Percentiles rank a stretch among this genome's conserved stretches.
Conservation (phyloP, 2,113 vertebrate genomes). For the Calonectris borealis region DNA sequence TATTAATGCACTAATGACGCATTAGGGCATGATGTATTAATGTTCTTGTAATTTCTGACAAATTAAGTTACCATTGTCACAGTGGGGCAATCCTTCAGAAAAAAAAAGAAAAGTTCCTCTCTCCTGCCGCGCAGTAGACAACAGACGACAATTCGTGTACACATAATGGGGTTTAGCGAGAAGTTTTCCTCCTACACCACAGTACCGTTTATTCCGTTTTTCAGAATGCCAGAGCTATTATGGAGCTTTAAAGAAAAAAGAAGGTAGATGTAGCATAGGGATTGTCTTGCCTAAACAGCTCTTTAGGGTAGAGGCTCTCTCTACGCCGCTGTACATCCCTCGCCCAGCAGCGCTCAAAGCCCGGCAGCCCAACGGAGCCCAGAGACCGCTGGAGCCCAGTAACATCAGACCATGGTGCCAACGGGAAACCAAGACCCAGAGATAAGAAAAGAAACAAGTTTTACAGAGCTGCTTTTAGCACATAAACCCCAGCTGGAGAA, state of each 20-base stretch:
- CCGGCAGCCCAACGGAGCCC: background rate
- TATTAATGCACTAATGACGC: constrained; percentile 35
- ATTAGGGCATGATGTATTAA: constrained; percentile 51
- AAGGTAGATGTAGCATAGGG: background rate
- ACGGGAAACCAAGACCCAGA: background rate
- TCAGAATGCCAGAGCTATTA: background rate
- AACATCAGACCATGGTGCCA: background rate
- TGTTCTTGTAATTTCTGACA: constrained; percentile 44
- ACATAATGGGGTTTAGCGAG: background rate
- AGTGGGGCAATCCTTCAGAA: background rate
- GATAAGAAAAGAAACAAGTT: background rate
- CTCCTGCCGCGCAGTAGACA: background rate
- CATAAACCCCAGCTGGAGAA: background rate
- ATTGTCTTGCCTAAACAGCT: background rate
- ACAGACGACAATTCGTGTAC: background rate
- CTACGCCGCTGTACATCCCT: rapidly evolving
- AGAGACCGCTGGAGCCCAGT: background rate
- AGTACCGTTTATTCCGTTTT: background rate
- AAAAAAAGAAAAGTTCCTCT: background rate
- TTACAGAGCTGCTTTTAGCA: background rate
- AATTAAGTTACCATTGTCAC: constrained; percentile 53
- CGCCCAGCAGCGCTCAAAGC: background rate
- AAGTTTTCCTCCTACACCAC: background rate
- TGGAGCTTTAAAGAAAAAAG: background rate
- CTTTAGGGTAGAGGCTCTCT: background rate